A percentile compares a stretch with the other conserved stretches of the same genome.
Conservation (phyloP, 2,797 vertebrate genomes). For the Sparidentex hasta region DNA sequence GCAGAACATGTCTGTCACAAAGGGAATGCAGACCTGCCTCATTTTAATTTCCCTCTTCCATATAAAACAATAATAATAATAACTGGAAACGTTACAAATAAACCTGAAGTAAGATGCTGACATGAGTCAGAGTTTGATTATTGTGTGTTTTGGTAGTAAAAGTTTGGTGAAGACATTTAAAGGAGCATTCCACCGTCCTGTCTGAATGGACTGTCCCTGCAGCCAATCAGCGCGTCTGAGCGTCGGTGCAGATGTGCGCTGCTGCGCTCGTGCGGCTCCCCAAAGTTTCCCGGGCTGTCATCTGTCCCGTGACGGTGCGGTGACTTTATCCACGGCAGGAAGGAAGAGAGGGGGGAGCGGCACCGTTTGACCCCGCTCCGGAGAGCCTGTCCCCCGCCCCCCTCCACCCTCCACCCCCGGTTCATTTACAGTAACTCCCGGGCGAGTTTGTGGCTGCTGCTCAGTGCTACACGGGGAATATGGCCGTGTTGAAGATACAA, state of each 20-base stretch:
- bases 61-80: background rate
- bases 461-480: slow-evolving; percentile 31
- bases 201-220: background rate
- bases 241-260: no score
- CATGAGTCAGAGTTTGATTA: background rate
- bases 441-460: slow-evolving; percentile 38
- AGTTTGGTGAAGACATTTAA: background rate
- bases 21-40: background rate
- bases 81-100: background rate
- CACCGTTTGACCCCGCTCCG: slow-evolving; percentile 25
- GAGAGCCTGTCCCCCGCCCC: slow-evolving; percentile 10
- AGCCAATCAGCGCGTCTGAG: background rate
- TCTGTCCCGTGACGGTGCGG: slow-evolving; percentile 25
- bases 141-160: background rate
- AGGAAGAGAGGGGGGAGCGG: slow-evolving; percentile 58
- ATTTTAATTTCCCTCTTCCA: background rate
- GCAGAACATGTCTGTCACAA: background rate
- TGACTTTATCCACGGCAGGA: slow-evolving; percentile 55
- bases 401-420: background rate
- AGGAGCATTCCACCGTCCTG: background rate
- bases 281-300: slow-evolving; percentile 15
- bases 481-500: slow-evolving; percentile 79
- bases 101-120: background rate
- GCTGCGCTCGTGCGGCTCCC: no score
- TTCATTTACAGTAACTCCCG: slow-evolving; percentile 49